Conservation (phyloP, 2,113 vertebrate species). For the Elachura formosa region DNA sequence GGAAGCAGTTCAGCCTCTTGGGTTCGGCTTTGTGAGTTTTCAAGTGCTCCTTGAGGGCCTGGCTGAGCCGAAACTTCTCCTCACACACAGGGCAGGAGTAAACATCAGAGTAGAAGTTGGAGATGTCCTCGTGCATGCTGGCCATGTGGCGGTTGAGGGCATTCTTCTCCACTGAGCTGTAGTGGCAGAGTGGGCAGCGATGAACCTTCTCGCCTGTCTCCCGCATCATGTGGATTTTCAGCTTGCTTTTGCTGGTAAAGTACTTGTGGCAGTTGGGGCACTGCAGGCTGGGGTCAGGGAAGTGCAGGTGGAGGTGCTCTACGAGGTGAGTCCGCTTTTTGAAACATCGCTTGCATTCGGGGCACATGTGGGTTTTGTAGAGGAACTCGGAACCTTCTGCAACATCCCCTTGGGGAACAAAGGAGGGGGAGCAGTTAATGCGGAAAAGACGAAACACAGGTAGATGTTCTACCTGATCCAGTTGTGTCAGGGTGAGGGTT, state of each 20-base stretch:
- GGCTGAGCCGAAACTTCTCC: constrained; percentile 84
- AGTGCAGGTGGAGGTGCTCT: constrained; percentile 91
- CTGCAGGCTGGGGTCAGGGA: constrained; percentile 89
- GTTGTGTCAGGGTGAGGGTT: neutral
- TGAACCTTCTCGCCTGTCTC: constrained; percentile 87
- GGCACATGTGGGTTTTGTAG: constrained; percentile 92
- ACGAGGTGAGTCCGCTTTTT: constrained; percentile 92
- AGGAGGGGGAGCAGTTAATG: neutral
- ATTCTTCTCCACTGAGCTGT: constrained; percentile 88
- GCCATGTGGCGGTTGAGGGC: constrained; percentile 87
- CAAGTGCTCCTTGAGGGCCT: constrained; percentile 88
- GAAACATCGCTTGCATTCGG: constrained; percentile 92
- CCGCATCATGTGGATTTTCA: constrained; percentile 87
- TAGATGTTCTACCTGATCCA: neutral
- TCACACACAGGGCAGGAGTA: constrained; percentile 86
- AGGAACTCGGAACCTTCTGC: constrained; percentile 77
- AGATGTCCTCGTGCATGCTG: constrained; percentile 82
- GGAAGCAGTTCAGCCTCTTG: constrained; percentile 76
- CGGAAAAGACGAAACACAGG: neutral
- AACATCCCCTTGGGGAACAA: constrained; percentile 61
- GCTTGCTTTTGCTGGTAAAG: constrained; percentile 96
- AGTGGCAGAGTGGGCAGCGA: constrained; percentile 84
- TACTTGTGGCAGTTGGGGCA: constrained; percentile 89
- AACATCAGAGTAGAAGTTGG: constrained; percentile 65
- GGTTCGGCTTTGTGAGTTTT: constrained; percentile 81